A percentile compares a stretch with the other conserved stretches of the same genome.
Evolutionary conservation across 2,797 vertebrate genomes (phyloP).

Genomic region (Muscicapa comitata): DNA sequence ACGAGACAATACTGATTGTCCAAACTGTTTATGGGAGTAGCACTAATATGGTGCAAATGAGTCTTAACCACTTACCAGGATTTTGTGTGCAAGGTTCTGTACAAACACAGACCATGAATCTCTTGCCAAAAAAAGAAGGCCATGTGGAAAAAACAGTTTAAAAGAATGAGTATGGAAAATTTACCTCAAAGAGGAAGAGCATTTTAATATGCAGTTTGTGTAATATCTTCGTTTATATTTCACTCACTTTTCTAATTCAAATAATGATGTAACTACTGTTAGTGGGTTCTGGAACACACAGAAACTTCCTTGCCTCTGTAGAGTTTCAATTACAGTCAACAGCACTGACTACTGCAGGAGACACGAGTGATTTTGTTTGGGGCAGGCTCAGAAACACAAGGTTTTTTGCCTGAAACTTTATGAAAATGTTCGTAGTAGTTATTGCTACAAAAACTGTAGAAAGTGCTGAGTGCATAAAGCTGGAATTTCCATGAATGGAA

Average conservation of each 20-base stretch:
- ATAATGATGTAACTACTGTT: background rate
- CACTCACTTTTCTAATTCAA: background rate
- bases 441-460: background rate
- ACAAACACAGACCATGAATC: background rate
- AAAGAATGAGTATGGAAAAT: background rate
- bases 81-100: background rate
- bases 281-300: background rate
- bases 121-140: background rate
- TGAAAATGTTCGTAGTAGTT: background rate
- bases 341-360: background rate
- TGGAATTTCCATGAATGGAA: background rate
- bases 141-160: background rate
- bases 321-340: background rate
- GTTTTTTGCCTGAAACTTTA: background rate
- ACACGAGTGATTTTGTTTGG: background rate
- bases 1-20: background rate
- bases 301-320: background rate
- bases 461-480: background rate
- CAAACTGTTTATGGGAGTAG: background rate
- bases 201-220: background rate
- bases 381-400: background rate
- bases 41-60: background rate
- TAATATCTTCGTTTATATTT: background rate
- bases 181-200: background rate
- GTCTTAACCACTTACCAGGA: background rate